phyloP scores from a whole-genome alignment of 2,113 vertebrate species.

The Megaptera novaeangliae region DNA sequence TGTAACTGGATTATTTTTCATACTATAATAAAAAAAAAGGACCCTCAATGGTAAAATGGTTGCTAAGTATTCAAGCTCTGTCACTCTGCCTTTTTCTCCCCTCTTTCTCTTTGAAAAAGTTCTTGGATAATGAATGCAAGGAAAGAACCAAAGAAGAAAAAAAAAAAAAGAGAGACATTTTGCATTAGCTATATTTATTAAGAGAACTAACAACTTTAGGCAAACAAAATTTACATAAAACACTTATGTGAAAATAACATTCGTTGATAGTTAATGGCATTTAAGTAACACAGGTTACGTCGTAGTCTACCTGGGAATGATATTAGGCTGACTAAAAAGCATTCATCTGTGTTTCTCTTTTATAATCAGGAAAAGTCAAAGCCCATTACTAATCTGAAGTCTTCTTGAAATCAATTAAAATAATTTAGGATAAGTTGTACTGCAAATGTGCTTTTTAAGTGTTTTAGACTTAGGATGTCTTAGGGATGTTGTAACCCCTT shows the following conservation, averaged over 20 bases:
- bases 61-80: conserved; percentile 80
- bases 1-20: conserved; percentile 84
- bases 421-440: conserved; percentile 68
- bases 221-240: conserved; percentile 68
- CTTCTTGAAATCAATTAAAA: conserved; percentile 72
- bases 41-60: conserved; percentile 76
- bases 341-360: conserved; percentile 65
- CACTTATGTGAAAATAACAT: conserved; percentile 39
- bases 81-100: conserved; percentile 7
- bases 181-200: conserved; percentile 53
- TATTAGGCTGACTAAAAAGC: conserved; percentile 28
- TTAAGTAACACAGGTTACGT: conserved; percentile 42
- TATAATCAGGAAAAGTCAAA: conserved; percentile 61
- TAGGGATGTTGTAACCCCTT: conserved; percentile 50
- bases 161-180: conserved; percentile 9
- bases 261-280: conserved; percentile 53
- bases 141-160: not conserved
- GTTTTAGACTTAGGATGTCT: conserved; percentile 66
- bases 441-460: conserved; percentile 72
- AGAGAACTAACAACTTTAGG: conserved; percentile 56
- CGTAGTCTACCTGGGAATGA: conserved; percentile 36
- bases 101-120: conserved; percentile 76
- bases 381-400: conserved; percentile 66
- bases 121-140: conserved; percentile 75
- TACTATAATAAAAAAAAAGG: conserved; percentile 60